Conservation (phyloP, 2,888 invertebrate species). For the Conistra vaccinii region DNA sequence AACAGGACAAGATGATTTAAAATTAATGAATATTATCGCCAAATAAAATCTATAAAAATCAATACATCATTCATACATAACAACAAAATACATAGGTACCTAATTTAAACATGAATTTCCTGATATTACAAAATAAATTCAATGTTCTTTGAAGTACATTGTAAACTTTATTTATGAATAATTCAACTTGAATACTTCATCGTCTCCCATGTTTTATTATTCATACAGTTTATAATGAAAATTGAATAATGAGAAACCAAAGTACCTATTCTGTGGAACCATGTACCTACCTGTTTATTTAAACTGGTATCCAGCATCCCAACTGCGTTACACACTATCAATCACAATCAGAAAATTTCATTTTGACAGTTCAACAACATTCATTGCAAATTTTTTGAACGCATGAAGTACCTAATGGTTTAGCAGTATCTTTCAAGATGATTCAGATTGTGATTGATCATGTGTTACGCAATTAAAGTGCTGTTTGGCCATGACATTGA, state of each 20-base stretch:
- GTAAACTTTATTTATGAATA: slow-evolving; percentile 50
- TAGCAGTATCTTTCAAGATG: too few species aligned
- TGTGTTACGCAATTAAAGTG: too few species aligned
- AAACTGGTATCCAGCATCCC: neutral
- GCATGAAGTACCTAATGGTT: too few species aligned
- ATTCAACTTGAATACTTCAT: slow-evolving; percentile 41
- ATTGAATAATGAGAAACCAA: slow-evolving; percentile 28
- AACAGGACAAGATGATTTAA: neutral
- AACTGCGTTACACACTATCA: too few species aligned
- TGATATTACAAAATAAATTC: slow-evolving; percentile 1
- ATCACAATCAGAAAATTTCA: too few species aligned
- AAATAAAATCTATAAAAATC: neutral
- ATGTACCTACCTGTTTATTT: neutral
- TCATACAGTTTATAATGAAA: slow-evolving; percentile 41
- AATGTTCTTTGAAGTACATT: slow-evolving; percentile 34
- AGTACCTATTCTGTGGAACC: neutral
- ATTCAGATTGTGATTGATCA: too few species aligned
- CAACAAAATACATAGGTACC: neutral
- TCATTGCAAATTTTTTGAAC: too few species aligned
- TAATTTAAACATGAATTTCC: slow-evolving; percentile 23
- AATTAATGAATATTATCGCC: neutral
- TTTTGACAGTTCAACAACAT: too few species aligned
- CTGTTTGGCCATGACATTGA: too few species aligned
- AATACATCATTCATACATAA: neutral
- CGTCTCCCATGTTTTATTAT: slow-evolving; percentile 36